Base-by-base conservation (phyloP, 2,888 invertebrate genomes). In the Tortricodes alternella region DNA sequence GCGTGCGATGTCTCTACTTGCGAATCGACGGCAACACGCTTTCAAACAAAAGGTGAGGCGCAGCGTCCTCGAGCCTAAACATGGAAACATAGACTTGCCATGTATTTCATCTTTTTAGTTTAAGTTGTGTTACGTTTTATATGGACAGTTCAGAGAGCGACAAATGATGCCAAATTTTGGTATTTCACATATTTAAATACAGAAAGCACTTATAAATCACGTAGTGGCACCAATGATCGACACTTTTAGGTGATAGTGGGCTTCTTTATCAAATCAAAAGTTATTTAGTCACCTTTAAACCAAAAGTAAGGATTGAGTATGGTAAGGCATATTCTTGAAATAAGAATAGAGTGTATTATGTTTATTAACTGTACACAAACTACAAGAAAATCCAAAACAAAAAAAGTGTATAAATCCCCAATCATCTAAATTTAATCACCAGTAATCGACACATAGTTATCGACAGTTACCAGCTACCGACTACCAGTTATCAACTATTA, bases 161-260 rank as follows among this genome's bases (percentile, higher is more conserved):
- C n/a, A n/a, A n/a, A n/a, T n/a, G n/a, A n/a, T n/a, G n/a, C n/a
- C n/a, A n/a, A n/a, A n/a, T n/a, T n/a, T n/a, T n/a, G n/a, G n/a
- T n/a, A n/a, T n/a, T n/a, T n/a, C n/a, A n/a, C n/a, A n/a, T n/a
- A n/a, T n/a, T n/a, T n/a, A n/a, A n/a, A n/a, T n/a, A n/a, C n/a
- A n/a, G n/a, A n/a, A n/a, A n/a, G n/a, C n/a, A n/a, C n/a, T n/a
- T n/a, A n/a, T n/a, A n/a, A n/a, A n/a, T n/a, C n/a, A 39, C 8
- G 23, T 39, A 39, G 23, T 23, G 39, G 39, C 39, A 39, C 39
- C 39, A 39, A 39, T 39, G 39, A 39, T 39, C 23, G 21, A 23
- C 39, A 39, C 23, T 39, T 39, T 39, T 13, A 39, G 39, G 39
- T 21, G 23, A 39, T 39, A 23, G 39, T 39, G 23, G 23, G 39